Conservation (phyloP, 2,113 vertebrate genomes). For the Hirundichthys speculiger region DNA sequence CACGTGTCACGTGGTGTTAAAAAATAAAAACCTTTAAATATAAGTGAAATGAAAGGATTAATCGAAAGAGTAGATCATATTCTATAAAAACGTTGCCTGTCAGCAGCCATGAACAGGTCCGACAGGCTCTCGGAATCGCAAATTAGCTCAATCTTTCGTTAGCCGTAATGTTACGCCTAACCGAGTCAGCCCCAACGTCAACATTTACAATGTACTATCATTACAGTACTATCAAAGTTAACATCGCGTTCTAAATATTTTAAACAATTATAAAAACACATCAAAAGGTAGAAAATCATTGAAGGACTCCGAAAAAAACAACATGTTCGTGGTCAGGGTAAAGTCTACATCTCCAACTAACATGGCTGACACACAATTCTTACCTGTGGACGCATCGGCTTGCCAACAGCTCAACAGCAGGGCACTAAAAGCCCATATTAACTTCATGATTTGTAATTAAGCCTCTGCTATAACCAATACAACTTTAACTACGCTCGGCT, state of each 20-base stretch:
- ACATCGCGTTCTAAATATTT: too few species aligned
- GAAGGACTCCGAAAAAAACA: background rate
- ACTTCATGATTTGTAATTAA: conserved; percentile 59
- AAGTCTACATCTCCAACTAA: conserved; percentile 63
- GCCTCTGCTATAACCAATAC: background rate
- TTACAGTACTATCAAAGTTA: background rate
- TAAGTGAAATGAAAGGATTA: too few species aligned
- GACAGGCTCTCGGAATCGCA: background rate
- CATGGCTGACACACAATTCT: conserved; percentile 70
- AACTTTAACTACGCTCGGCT: too few species aligned
- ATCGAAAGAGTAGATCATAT: too few species aligned
- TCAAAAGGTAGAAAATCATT: background rate
- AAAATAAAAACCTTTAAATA: too few species aligned
- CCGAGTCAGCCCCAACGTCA: background rate
- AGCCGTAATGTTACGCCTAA: conserved; percentile 2
- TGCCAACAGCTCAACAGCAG: conserved; percentile 70
- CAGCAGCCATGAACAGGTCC: background rate
- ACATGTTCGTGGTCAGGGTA: conserved; percentile 12
- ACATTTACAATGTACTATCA: background rate
- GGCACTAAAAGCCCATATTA: conserved; percentile 68
- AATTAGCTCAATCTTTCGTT: conserved; percentile 32
- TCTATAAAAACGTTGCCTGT: too few species aligned
- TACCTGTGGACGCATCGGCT: conserved; percentile 77
- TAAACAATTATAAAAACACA: background rate
- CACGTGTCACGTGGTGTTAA: too few species aligned